A percentile compares a stretch with the other conserved stretches of the same genome.
Evolutionary conservation across 2,888 invertebrate species (phyloP).

Genomic region (Seira ritae): DNA sequence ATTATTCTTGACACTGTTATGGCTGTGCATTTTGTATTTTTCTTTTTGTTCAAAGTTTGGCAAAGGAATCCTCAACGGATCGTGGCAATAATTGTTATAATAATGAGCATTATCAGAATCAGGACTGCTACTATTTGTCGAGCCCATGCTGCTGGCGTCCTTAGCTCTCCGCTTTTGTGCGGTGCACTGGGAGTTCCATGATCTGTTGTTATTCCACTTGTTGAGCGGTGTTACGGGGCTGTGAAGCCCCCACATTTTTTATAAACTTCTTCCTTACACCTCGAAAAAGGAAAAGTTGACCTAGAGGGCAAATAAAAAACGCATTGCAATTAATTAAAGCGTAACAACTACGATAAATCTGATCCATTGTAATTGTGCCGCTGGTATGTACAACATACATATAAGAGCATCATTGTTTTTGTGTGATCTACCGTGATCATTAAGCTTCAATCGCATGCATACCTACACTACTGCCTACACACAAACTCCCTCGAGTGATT

Average conservation of each 20-base stretch:
- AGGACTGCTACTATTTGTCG: too few relatives aligned
- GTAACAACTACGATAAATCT: background rate
- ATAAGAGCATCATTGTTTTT: background rate
- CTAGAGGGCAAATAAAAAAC: conserved; percentile 41
- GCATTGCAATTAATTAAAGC: conserved; percentile 26
- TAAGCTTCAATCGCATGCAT: background rate
- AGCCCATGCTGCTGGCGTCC: too few relatives aligned
- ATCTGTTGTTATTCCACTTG: conserved; percentile 34
- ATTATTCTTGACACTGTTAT: conserved; percentile 28
- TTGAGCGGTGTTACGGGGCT: conserved; percentile 60
- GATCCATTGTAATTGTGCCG: conserved; percentile 37
- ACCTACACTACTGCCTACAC: too few relatives aligned
- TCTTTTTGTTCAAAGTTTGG: conserved; percentile 37
- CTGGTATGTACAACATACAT: background rate
- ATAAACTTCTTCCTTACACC: conserved; percentile 34
- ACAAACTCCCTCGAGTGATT: background rate
- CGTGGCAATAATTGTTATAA: conserved; percentile 32
- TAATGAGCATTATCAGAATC: conserved; percentile 33
- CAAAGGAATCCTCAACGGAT: conserved; percentile 49
- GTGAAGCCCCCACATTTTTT: conserved; percentile 66
- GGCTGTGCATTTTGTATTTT: conserved; percentile 53
- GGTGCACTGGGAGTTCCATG: conserved; percentile 49
- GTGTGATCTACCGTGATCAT: background rate
- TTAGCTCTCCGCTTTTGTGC: background rate
- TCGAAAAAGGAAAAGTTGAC: conserved; percentile 34